These are phyloP conservation scores for Campoplex capitator DNA, from an alignment of 2,888 invertebrate genomes.

Conservation along the genomic window DNA sequence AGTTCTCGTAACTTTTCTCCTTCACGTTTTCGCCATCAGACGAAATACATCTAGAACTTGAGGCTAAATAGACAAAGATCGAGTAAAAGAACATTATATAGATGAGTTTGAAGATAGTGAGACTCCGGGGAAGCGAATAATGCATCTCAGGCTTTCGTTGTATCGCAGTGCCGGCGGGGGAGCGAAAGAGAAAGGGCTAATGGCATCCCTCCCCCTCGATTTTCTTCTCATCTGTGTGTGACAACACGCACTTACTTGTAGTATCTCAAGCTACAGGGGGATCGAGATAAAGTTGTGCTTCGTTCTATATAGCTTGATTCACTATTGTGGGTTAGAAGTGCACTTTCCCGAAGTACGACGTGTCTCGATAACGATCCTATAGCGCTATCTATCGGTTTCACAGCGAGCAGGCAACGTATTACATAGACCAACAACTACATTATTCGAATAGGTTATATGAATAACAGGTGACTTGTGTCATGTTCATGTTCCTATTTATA, in stretches of 20 bases:
- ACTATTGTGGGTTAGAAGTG: slow-evolving; percentile 37
- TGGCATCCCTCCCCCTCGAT: slow-evolving; percentile 11
- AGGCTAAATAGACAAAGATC: slow-evolving; percentile 20
- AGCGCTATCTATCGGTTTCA: slow-evolving; percentile 31
- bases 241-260: slow-evolving; percentile 30
- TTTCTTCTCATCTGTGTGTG: slow-evolving; percentile 12
- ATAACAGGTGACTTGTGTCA: slow-evolving; percentile 22
- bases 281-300: slow-evolving; percentile 37
- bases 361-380: slow-evolving; percentile 33
- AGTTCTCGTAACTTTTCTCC: background rate
- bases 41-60: background rate
- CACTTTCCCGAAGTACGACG: background rate
- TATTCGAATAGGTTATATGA: slow-evolving; percentile 10
- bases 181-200: slow-evolving; percentile 20
- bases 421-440: slow-evolving; percentile 10
- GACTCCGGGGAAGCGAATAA: slow-evolving; percentile 37
- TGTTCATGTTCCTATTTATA: background rate
- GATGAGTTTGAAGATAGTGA: slow-evolving; percentile 41
- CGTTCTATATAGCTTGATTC: slow-evolving; percentile 3
- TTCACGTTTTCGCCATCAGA: background rate
- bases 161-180: background rate
- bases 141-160: slow-evolving; percentile 26
- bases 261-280: slow-evolving; percentile 30
- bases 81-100: slow-evolving; percentile 1
- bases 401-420: slow-evolving; percentile 8